Conservation (phyloP, 2,888 invertebrate species). For the Cybosia mesomella region DNA sequence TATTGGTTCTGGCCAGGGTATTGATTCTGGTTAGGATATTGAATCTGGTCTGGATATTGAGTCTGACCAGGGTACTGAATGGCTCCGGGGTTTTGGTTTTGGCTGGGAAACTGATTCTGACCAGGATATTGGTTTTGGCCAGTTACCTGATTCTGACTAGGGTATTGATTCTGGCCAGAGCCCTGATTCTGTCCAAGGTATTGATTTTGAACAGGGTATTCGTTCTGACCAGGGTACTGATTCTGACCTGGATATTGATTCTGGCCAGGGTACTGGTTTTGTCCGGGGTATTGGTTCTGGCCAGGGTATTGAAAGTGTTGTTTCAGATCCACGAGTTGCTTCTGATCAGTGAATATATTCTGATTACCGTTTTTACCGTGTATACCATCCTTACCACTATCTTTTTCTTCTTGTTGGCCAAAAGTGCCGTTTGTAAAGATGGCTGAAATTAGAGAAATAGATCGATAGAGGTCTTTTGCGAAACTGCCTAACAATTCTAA, state of each 20-base stretch:
- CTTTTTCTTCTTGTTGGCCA: conserved; percentile 55
- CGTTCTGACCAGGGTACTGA: no score
- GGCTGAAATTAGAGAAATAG: conserved; percentile 54
- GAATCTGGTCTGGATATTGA: conserved; percentile 35
- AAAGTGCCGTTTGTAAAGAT: conserved; percentile 54
- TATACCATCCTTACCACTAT: conserved; percentile 50
- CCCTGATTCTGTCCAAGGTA: conserved; percentile 32
- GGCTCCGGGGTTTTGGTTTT: neutral
- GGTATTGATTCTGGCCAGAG: conserved; percentile 27
- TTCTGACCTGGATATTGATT: no score
- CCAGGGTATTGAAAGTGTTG: no score
- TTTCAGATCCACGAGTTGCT: conserved; percentile 23
- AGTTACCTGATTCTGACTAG: conserved; percentile 28
- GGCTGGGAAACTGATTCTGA: conserved; percentile 29
- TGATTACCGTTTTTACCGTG: conserved; percentile 68
- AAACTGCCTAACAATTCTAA: neutral
- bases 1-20: conserved; percentile 36
- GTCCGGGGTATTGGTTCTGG: conserved; percentile 27
- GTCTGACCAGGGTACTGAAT: conserved; percentile 8
- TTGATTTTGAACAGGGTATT: conserved; percentile 25
- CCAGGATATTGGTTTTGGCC: conserved; percentile 12
- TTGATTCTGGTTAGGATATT: conserved; percentile 32
- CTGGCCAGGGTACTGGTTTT: conserved; percentile 26
- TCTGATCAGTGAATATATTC: conserved; percentile 5
- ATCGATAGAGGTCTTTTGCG: neutral